Percentiles rank a stretch among this genome's conserved stretches.
phyloP scores from a whole-genome alignment of 2,888 invertebrate species.

The Drosophila borborema region DNA sequence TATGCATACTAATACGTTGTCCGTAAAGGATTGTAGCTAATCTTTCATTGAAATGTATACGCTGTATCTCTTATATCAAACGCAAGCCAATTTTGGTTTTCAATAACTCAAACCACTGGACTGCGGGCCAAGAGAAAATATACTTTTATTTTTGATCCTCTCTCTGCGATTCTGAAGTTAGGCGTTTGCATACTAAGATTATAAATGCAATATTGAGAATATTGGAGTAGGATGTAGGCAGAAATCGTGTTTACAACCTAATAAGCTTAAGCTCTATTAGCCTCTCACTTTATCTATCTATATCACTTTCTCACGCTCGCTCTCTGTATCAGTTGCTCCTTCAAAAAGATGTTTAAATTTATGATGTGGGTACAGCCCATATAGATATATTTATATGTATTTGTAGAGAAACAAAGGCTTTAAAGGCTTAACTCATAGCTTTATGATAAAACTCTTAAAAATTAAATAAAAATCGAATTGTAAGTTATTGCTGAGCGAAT shows the following conservation, averaged over 20 bases:
- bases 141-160: not conserved
- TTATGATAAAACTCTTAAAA: too few species aligned
- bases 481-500: too few species aligned
- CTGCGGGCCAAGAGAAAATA: not conserved
- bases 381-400: too few species aligned
- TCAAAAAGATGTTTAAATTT: not conserved
- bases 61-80: not conserved
- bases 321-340: not conserved
- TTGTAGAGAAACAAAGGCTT: too few species aligned
- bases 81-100: not conserved
- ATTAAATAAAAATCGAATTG: too few species aligned
- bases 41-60: slow-evolving; percentile 35
- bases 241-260: not conserved
- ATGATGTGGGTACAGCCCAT: not conserved
- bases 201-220: too few species aligned
- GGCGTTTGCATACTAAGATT: not conserved
- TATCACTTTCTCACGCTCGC: not conserved
- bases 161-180: not conserved
- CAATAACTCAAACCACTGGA: not conserved
- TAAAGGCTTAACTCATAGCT: too few species aligned
- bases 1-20: slow-evolving; percentile 46
- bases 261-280: not conserved
- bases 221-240: not conserved
- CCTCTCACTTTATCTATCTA: too few species aligned
- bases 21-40: slow-evolving; percentile 45